These are phyloP conservation scores for Sebastolobus alascanus DNA, from an alignment of 2,797 vertebrate species.

Conservation along the genomic window DNA sequence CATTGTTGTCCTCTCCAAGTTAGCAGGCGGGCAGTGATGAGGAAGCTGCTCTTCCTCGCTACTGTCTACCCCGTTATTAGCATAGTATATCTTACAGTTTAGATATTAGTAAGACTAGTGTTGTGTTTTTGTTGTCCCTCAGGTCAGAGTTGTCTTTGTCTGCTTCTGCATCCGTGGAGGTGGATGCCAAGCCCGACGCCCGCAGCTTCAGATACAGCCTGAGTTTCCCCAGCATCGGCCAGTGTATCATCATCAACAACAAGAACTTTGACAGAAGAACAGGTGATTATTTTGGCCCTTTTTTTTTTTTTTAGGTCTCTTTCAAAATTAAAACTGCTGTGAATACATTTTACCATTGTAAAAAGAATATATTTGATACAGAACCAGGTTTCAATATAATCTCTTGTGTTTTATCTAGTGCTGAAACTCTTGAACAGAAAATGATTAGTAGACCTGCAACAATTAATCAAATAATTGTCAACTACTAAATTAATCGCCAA, in stretches of 20 bases:
- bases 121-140: slow-evolving; percentile 2
- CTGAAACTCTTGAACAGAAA: neutral
- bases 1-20: slow-evolving; percentile 19
- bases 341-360: neutral
- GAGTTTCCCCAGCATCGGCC: slow-evolving; percentile 88
- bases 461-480: too few relatives aligned
- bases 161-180: slow-evolving; percentile 50
- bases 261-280: slow-evolving; percentile 92
- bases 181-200: slow-evolving; percentile 73
- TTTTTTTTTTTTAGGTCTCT: neutral
- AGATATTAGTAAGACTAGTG: neutral
- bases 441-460: neutral
- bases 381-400: neutral
- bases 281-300: slow-evolving; percentile 67
- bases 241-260: slow-evolving; percentile 97
- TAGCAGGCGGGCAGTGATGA: neutral
- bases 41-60: neutral
- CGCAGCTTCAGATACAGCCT: slow-evolving; percentile 88
- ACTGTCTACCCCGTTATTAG: rapidly evolving
- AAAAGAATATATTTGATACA: neutral
- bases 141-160: slow-evolving; percentile 49
- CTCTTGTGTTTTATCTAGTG: neutral
- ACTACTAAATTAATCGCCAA: too few relatives aligned
- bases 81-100: too few relatives aligned
- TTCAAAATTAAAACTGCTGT: neutral